Conservation (phyloP, 2,113 vertebrate species). For the Mohoua ochrocephala region DNA sequence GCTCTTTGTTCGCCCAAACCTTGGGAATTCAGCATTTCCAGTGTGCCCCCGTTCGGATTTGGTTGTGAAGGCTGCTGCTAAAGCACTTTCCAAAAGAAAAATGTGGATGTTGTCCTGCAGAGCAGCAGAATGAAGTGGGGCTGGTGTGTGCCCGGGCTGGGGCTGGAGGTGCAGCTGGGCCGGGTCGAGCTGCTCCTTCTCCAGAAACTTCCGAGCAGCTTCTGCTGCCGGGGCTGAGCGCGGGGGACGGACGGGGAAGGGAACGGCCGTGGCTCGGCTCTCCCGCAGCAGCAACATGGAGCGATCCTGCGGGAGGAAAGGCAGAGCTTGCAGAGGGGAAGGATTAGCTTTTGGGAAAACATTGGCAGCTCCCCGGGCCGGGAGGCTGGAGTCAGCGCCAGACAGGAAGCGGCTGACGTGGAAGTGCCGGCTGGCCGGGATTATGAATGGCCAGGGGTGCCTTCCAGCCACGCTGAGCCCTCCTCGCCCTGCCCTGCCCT, state of each 20-base stretch:
- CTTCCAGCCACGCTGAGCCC: not conserved
- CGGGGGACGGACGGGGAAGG: accelerated
- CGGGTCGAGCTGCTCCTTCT: not conserved
- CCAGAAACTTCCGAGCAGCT: not conserved
- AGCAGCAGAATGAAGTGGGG: not conserved
- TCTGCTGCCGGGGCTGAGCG: not conserved
- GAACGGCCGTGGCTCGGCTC: accelerated
- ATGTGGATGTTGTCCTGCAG: not conserved
- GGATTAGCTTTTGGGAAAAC: not conserved
- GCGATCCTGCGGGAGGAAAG: not conserved
- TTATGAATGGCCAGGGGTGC: not conserved
- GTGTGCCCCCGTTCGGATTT: not conserved
- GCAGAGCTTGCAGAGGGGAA: not conserved
- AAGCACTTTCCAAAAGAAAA: not conserved
- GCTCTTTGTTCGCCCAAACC: not conserved
- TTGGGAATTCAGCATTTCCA: not conserved
- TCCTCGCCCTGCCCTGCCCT: not conserved
- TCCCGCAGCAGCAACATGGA: not conserved
- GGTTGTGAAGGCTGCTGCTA: not conserved
- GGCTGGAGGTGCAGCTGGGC: not conserved
- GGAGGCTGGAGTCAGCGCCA: not conserved
- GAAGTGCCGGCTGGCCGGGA: not conserved
- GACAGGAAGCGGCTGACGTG: slow-evolving; percentile 37
- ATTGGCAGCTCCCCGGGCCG: not conserved
- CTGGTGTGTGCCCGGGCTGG: not conserved